phyloP scores from a whole-genome alignment of 2,113 vertebrate species.

The Recurvirostra avosetta region DNA sequence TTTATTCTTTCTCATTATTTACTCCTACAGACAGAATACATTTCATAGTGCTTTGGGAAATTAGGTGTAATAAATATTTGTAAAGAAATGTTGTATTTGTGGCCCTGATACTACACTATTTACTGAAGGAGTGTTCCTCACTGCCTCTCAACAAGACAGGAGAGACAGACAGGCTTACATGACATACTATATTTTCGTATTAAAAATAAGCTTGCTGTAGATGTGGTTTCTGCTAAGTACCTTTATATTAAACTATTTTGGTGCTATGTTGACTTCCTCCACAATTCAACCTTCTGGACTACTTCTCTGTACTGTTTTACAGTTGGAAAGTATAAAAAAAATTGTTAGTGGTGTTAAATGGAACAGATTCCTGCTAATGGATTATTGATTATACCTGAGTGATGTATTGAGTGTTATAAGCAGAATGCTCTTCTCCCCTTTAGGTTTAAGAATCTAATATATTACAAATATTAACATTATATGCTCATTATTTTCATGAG shows the following conservation, averaged over 20 bases:
- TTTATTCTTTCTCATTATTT: neutral
- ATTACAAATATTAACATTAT: neutral
- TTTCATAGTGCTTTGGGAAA: neutral
- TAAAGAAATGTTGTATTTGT: neutral
- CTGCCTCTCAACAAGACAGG: neutral
- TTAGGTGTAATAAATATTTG: neutral
- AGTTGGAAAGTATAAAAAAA: neutral
- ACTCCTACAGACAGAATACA: neutral
- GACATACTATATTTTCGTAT: neutral
- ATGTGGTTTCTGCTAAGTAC: neutral
- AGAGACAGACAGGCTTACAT: neutral
- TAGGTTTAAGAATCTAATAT: neutral
- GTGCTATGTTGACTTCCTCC: neutral
- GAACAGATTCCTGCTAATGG: slow-evolving; percentile 5
- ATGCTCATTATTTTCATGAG: neutral
- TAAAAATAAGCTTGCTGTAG: neutral
- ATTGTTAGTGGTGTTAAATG: neutral
- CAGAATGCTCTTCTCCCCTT: neutral
- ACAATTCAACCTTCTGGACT: neutral
- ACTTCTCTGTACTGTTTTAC: neutral
- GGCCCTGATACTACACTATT: neutral
- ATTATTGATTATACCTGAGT: slow-evolving; percentile 26
- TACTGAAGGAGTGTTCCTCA: neutral
- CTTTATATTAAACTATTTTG: neutral
- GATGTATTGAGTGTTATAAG: neutral